Percentiles rank a stretch among this genome's conserved stretches.
phyloP scores from a whole-genome alignment of 2,797 vertebrate genomes.

The Amblyopsis hoosieri region DNA sequence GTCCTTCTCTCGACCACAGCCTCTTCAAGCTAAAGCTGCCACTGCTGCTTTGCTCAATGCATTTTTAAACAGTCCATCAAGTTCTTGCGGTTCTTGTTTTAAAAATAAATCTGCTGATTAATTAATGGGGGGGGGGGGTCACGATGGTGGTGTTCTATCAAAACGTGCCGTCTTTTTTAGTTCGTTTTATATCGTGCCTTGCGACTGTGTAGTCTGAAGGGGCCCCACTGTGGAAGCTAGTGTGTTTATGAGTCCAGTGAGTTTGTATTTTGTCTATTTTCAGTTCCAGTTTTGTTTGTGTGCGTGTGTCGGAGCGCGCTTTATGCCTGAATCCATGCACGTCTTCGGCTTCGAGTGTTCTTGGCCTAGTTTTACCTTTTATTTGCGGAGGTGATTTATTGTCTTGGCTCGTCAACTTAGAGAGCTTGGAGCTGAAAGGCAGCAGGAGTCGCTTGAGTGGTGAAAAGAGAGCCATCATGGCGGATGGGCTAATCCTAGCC shows the following conservation, averaged over 20 bases:
- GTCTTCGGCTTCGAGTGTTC: slow-evolving; percentile 32
- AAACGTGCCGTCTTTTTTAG: slow-evolving; percentile 41
- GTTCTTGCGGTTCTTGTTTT: slow-evolving; percentile 75
- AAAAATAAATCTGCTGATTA: slow-evolving; percentile 83
- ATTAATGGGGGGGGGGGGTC: slow-evolving; percentile 71
- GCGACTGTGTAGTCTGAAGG: slow-evolving; percentile 27
- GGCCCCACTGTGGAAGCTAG: slow-evolving; percentile 29
- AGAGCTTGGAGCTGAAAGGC: slow-evolving; percentile 22
- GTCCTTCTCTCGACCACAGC: background rate
- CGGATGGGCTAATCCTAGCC: slow-evolving; percentile 27
- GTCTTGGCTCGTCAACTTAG: slow-evolving; percentile 21
- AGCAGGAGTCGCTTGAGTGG: slow-evolving; percentile 21
- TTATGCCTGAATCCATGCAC: too few relatives aligned
- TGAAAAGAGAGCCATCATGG: slow-evolving; percentile 14
- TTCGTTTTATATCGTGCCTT: slow-evolving; percentile 8
- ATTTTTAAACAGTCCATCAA: slow-evolving; percentile 83
- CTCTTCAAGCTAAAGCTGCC: slow-evolving; percentile 35
- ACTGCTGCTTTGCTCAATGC: slow-evolving; percentile 65
- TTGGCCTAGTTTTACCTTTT: slow-evolving; percentile 43
- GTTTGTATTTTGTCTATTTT: background rate
- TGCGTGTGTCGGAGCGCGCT: slow-evolving; percentile 20
- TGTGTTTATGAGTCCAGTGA: slow-evolving; percentile 1
- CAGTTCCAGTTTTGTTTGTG: slow-evolving; percentile 5
- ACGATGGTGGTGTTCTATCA: slow-evolving; percentile 35
- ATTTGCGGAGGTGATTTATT: slow-evolving; percentile 50